Base-by-base conservation (phyloP, 1,140 invertebrate species). In the Drosophila santomea region DNA sequence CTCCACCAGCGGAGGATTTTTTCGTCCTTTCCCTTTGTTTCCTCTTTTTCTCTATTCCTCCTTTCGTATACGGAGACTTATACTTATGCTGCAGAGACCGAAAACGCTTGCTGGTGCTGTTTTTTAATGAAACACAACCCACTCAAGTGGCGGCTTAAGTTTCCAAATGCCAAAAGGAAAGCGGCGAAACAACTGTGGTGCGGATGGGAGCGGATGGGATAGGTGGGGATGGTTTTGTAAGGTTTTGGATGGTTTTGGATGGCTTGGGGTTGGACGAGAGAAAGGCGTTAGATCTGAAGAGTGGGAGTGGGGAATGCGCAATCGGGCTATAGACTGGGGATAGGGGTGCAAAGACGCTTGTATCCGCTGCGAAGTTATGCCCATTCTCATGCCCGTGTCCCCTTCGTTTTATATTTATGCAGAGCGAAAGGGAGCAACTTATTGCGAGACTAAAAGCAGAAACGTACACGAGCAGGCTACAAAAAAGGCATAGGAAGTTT, bases 111-210 rank as follows among this genome's bases (percentile, higher is more conserved):
- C 20, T 14, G 23, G 41, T 64, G 57, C 59, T 79, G 71, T 88
- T 86, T 85, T 86, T 86, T 88, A 86, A 88, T 83, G 75, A 83
- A 79, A 86, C 84, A 72, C 82, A 82, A 80, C 81, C 81, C 81
- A 80, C 77, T 84, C 75, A 66, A 86, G 78, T 73, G 74, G 78
- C 62, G 75, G 79, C 82, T 88, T 82, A 81, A 78, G 83, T 88
- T 88, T 82, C 66, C 81, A 80, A 81, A 86, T 72, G 54, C 82
- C 63, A 62, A 69, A 79, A 83, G 72, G 76, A 84, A 83, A 78
- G 68, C 67, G 83, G 74, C 61, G 55, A 66, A 50, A 58, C 55
- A 58, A 54, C 64, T 78, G 38, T 44, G 62, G 48, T 48, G 56
- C 47, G 36, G 28, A 3, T 45, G 66, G 45, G 15, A 1, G 17